These are phyloP conservation scores for Noturus placidus DNA, from an alignment of 2,113 vertebrate genomes.

Conservation along the genomic window DNA sequence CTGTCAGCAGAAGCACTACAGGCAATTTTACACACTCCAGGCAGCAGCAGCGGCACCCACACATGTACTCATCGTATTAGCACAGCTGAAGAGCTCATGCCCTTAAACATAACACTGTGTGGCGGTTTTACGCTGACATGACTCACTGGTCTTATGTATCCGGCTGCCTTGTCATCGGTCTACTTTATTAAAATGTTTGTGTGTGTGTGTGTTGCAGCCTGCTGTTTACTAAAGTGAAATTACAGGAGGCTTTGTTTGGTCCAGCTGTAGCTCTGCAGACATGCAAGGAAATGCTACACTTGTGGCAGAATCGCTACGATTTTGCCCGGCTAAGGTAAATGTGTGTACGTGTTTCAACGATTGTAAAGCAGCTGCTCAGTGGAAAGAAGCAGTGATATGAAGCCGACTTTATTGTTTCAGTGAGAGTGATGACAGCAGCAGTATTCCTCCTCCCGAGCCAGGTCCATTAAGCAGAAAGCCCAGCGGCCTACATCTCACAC, in stretches of 20 bases:
- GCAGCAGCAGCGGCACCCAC: conserved; percentile 25
- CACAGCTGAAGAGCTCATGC: conserved; percentile 21
- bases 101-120: neutral
- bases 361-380: neutral
- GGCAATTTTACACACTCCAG: conserved; percentile 21
- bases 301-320: conserved; percentile 85
- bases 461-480: conserved; percentile 74
- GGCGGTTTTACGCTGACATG: conserved; percentile 5
- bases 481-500: conserved; percentile 82
- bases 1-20: conserved; percentile 11
- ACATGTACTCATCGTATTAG: conserved; percentile 23
- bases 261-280: conserved; percentile 87
- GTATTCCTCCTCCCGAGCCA: conserved; percentile 72
- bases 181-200: conserved; percentile 26
- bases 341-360: neutral
- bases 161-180: conserved; percentile 11
- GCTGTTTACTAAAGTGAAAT: conserved; percentile 92
- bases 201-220: conserved; percentile 72
- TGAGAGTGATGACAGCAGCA: conserved; percentile 87
- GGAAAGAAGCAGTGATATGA: neutral
- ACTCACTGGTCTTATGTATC: conserved; percentile 16
- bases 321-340: conserved; percentile 82
- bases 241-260: conserved; percentile 84
- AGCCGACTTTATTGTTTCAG: conserved; percentile 71
- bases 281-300: conserved; percentile 86